Evolutionary conservation across 2,888 invertebrate species (phyloP).

Genomic region (Parasteatoda lunata): DNA sequence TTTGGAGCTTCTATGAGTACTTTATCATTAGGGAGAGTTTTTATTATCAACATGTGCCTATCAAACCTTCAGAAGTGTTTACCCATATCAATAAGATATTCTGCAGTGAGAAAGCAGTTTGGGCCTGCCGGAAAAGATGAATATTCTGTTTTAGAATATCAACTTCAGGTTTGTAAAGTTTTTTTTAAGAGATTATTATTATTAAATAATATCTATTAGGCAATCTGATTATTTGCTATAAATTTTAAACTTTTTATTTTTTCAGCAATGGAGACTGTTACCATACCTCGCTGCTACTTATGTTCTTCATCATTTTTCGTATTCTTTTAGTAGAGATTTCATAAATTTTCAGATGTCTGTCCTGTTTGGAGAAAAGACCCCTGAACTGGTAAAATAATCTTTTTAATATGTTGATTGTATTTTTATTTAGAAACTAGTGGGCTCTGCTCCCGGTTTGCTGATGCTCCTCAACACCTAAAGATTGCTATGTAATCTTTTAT

Average conservation of each 20-base stretch:
- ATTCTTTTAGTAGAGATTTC: constrained; percentile 74
- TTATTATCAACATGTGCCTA: constrained; percentile 78
- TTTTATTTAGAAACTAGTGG: too few relatives aligned
- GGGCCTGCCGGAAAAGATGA: constrained; percentile 81
- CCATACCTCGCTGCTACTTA: constrained; percentile 74
- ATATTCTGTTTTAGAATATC: constrained; percentile 89
- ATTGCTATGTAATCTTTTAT: too few relatives aligned
- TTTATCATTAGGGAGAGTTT: constrained; percentile 88
- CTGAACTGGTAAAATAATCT: constrained; percentile 76
- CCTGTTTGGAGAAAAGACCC: constrained; percentile 77
- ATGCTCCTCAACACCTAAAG: too few relatives aligned
- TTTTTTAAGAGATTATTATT: background rate
- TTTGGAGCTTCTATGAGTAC: constrained; percentile 88
- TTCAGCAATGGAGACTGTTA: constrained; percentile 70
- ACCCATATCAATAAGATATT: constrained; percentile 88
- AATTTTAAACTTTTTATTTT: background rate
- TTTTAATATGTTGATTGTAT: background rate
- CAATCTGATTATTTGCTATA: background rate
- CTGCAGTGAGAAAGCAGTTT: constrained; percentile 90
- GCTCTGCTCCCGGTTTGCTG: too few relatives aligned
- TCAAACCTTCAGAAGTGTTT: constrained; percentile 83
- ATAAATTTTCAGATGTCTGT: constrained; percentile 72
- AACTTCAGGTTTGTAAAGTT: constrained; percentile 81
- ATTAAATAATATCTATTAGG: background rate
- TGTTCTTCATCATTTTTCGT: constrained; percentile 74